Evolutionary conservation across 2,113 vertebrate genomes (phyloP).

Genomic region (Toxostoma redivivum): DNA sequence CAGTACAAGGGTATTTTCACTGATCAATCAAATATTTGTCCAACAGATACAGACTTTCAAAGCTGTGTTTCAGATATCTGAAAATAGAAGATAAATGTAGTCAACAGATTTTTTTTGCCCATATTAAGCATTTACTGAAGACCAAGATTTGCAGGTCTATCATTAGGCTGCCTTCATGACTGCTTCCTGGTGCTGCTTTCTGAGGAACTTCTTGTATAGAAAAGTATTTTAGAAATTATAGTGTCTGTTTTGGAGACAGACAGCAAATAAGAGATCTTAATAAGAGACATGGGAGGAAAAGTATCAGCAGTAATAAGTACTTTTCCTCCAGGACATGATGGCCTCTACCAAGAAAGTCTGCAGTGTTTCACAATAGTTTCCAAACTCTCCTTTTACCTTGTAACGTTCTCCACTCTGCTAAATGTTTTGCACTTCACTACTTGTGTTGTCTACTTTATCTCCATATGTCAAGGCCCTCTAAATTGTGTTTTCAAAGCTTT

Average conservation of each 20-base stretch:
- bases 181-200: neutral
- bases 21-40: neutral
- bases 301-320: neutral
- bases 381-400: neutral
- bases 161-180: neutral
- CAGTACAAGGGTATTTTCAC: neutral
- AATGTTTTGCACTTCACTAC: neutral
- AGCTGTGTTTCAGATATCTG: neutral
- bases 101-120: neutral
- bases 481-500: neutral
- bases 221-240: neutral
- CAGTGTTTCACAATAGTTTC: neutral
- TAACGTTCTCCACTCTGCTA: neutral
- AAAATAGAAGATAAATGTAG: neutral
- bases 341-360: neutral
- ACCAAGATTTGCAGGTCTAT: neutral
- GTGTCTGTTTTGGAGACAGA: neutral
- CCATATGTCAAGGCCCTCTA: neutral
- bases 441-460: neutral
- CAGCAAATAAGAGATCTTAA: neutral
- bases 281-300: neutral
- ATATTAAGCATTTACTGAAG: neutral
- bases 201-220: neutral
- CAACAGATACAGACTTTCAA: neutral
- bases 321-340: neutral